Evolutionary conservation across 2,113 vertebrate genomes (phyloP).

Genomic region (Sinocyclocheilus maitianheensis): DNA sequence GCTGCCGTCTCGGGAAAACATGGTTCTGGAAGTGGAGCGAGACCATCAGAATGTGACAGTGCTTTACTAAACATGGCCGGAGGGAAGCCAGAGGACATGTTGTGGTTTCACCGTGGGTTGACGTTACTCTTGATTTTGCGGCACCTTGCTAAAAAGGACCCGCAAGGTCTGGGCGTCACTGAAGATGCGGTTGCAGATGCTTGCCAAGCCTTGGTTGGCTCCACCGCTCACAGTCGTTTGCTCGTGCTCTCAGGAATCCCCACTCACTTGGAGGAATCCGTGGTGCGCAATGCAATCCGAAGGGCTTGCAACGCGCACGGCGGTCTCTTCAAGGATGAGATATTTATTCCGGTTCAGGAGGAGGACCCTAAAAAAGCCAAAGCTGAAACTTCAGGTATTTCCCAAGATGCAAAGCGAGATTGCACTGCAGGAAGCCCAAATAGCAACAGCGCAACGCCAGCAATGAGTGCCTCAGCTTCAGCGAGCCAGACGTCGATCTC

Average conservation of each 20-base stretch:
- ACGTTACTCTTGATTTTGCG: conserved; percentile 94
- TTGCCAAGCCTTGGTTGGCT: conserved; percentile 91
- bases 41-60: conserved; percentile 78
- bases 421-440: conserved; percentile 83
- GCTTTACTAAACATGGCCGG: conserved; percentile 87
- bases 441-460: conserved; percentile 89
- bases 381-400: conserved; percentile 66
- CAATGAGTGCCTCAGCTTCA: conserved; percentile 87
- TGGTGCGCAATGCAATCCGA: conserved; percentile 88
- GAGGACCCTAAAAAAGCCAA: conserved; percentile 86
- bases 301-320: conserved; percentile 94
- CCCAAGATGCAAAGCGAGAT: conserved; percentile 72
- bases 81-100: conserved; percentile 95
- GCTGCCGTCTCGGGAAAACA: conserved; percentile 78
- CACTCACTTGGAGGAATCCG: conserved; percentile 90
- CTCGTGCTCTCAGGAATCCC: conserved; percentile 96
- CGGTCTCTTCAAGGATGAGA: conserved; percentile 93
- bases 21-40: conserved; percentile 68
- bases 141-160: conserved; percentile 91
- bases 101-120: conserved; percentile 95
- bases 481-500: conserved; percentile 91
- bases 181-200: conserved; percentile 92
- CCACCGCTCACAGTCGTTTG: conserved; percentile 89
- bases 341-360: conserved; percentile 93
- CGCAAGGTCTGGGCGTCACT: conserved; percentile 90